Percentiles rank a stretch among this genome's conserved stretches.
Evolutionary conservation across 2,113 vertebrate species (phyloP).

Genomic region (Elanoides forficatus): DNA sequence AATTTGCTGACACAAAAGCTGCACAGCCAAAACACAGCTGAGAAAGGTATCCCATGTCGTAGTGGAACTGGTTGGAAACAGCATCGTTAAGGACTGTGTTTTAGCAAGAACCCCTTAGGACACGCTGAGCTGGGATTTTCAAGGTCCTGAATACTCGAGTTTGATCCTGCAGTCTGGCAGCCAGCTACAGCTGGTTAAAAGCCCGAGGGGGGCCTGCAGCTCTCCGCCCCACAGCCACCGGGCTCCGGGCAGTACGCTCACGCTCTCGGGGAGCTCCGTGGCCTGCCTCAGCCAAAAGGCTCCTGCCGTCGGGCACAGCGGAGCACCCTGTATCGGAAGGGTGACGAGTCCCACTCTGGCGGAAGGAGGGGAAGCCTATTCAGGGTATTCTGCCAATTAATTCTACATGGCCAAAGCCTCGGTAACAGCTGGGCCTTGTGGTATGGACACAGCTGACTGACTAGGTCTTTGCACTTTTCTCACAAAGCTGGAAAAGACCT

Average conservation of each 20-base stretch:
- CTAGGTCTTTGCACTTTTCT: background rate
- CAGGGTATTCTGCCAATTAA: background rate
- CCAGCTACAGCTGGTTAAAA: background rate
- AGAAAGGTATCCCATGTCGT: rapidly evolving
- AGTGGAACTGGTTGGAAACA: background rate
- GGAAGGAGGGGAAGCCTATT: background rate
- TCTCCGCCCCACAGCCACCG: rapidly evolving
- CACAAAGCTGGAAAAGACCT: background rate
- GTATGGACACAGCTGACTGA: background rate
- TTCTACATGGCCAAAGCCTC: background rate
- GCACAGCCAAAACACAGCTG: background rate
- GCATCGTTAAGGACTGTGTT: rapidly evolving
- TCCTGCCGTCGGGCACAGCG: background rate
- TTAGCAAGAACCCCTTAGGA: too few species aligned
- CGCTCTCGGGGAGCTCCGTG: too few species aligned
- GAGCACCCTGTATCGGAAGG: rapidly evolving
- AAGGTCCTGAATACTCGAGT: background rate
- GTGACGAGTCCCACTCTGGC: rapidly evolving
- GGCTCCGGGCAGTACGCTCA: background rate
- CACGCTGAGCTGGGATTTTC: background rate
- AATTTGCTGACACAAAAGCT: background rate
- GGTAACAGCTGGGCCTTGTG: background rate
- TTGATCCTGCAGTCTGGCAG: background rate
- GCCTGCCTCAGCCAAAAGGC: background rate
- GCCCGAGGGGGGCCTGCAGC: rapidly evolving